These are phyloP conservation scores for Musca domestica DNA, from an alignment of 1,140 invertebrate species.

Conservation along the genomic window DNA sequence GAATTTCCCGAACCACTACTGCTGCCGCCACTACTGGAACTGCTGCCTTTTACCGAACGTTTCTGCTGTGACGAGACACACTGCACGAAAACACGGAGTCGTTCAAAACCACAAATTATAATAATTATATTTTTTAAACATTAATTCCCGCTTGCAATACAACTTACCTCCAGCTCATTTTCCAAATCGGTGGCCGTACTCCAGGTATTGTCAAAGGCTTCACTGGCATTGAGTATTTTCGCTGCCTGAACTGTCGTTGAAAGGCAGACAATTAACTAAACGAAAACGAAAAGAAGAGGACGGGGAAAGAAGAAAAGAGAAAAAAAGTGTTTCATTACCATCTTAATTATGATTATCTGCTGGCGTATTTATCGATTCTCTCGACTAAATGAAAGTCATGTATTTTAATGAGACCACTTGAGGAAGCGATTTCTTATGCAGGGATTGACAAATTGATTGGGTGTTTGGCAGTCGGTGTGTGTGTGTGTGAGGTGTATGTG, in stretches of 20 bases:
- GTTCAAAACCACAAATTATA: no score
- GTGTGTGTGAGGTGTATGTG: no score
- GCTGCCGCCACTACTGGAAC: conserved; percentile 28
- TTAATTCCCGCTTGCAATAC: no score
- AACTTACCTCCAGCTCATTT: conserved; percentile 52
- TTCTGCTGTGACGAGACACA: conserved; percentile 45
- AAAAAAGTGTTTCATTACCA: neutral
- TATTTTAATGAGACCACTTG: no score
- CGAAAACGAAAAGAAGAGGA: conserved; percentile 5
- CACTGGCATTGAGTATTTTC: conserved; percentile 50
- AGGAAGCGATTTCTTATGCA: no score
- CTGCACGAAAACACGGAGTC: no score
- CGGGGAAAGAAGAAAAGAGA: no score
- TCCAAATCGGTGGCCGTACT: conserved; percentile 50
- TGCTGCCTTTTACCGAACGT: conserved; percentile 28
- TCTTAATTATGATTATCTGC: neutral
- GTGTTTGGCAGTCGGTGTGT: neutral
- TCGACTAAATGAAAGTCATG: no score
- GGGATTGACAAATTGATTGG: neutral
- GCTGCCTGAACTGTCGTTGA: conserved; percentile 30
- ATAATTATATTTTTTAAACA: no score
- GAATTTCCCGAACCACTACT: neutral
- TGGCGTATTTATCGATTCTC: neutral
- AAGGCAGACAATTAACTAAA: conserved; percentile 43
- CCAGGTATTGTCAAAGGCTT: conserved; percentile 52